Evolutionary conservation across 2,113 vertebrate genomes (phyloP).

Genomic region (Callocephalon fimbriatum): DNA sequence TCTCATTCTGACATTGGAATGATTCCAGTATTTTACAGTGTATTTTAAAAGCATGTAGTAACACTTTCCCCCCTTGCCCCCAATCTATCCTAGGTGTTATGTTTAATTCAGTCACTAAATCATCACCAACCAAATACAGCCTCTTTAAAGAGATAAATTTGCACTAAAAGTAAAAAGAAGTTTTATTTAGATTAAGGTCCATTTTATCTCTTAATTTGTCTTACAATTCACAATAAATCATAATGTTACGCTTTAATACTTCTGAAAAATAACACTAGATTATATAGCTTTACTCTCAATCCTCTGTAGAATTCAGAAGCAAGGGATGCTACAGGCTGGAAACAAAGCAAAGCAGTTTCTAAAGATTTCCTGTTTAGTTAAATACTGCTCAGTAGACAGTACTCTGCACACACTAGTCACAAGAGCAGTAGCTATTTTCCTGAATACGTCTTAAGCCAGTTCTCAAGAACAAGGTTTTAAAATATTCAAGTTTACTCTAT

Average conservation of each 20-base stretch:
- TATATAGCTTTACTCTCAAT: neutral
- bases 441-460: neutral
- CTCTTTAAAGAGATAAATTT: neutral
- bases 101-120: neutral
- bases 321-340: neutral
- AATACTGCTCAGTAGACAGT: neutral
- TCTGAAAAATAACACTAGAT: neutral
- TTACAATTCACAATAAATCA: neutral
- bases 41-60: neutral
- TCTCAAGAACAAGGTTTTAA: neutral
- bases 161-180: neutral
- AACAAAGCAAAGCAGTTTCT: neutral
- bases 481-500: neutral
- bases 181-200: neutral
- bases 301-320: neutral
- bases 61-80: neutral
- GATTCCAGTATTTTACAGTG: neutral
- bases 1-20: neutral
- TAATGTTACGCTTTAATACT: constrained; percentile 10
- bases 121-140: neutral
- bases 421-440: neutral
- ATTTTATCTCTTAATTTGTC: constrained; percentile 7
- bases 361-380: neutral
- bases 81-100: neutral
- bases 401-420: neutral